A percentile compares a stretch with the other conserved stretches of the same genome.
Conservation (phyloP, 2,888 invertebrate genomes). For the Heteromurus nitidus region DNA sequence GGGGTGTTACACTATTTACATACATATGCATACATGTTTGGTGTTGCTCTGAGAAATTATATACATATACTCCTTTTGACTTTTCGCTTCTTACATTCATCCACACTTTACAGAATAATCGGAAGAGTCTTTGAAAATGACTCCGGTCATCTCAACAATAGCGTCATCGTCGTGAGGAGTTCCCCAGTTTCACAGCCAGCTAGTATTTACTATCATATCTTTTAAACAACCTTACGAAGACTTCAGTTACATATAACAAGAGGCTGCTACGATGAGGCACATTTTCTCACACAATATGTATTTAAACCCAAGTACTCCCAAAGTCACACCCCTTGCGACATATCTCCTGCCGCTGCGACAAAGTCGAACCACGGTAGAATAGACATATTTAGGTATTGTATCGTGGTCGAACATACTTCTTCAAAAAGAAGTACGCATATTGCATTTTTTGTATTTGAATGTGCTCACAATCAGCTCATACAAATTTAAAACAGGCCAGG, state of each 20-base stretch:
- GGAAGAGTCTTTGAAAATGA: constrained; percentile 28
- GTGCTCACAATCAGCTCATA: too few species aligned
- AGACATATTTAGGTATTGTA: too few species aligned
- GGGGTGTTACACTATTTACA: too few species aligned
- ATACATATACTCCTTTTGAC: background rate
- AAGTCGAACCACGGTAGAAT: too few species aligned
- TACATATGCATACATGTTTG: too few species aligned
- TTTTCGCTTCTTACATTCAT: background rate
- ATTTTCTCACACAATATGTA: constrained; percentile 52
- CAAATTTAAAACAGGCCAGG: constrained; percentile 4
- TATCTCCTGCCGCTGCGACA: background rate
- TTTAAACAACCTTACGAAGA: constrained; percentile 6
- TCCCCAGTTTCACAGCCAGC: background rate
- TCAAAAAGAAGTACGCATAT: too few species aligned
- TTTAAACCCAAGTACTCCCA: constrained; percentile 50
- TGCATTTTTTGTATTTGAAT: too few species aligned
- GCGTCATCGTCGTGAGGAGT: constrained; percentile 33
- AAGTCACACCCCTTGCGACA: background rate
- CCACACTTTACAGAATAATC: background rate
- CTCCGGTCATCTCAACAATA: constrained; percentile 32
- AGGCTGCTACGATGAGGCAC: constrained; percentile 60
- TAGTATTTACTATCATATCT: constrained; percentile 8
- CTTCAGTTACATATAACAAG: too few species aligned
- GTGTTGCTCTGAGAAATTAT: too few species aligned
- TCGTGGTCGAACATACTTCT: too few species aligned